A percentile compares a stretch with the other conserved stretches of the same genome.
These are phyloP conservation scores for Stenodema calcarata DNA, from an alignment of 2,888 invertebrate genomes.

Conservation along the genomic window DNA sequence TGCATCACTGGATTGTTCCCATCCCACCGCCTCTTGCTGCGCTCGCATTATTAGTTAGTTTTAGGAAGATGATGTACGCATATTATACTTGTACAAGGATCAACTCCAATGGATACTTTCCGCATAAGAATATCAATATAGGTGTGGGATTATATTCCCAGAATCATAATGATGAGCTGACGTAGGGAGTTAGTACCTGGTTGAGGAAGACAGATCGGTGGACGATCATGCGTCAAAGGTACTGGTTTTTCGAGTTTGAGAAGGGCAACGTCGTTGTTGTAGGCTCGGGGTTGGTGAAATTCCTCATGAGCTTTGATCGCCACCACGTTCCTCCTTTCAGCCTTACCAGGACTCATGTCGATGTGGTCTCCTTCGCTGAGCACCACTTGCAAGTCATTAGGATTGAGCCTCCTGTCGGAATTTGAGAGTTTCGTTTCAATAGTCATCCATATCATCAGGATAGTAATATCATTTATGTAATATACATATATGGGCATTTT, in stretches of 20 bases:
- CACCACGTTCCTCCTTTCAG: conserved; percentile 52
- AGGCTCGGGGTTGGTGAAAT: conserved; percentile 55
- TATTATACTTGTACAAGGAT: no score
- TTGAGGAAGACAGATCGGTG: conserved; percentile 67
- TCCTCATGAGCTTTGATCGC: conserved; percentile 59
- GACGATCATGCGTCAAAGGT: conserved; percentile 62
- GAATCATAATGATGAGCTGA: no score
- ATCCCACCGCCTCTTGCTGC: no score
- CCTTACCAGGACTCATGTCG: conserved; percentile 52
- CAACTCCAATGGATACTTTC: no score
- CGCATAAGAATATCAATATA: no score
- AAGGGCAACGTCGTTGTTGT: conserved; percentile 67
- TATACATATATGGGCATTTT: no score
- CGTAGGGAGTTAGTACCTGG: not conserved
- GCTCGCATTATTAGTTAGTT: no score
- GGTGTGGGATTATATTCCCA: no score
- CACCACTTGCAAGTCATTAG: conserved; percentile 54
- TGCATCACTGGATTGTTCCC: no score
- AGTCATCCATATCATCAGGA: not conserved
- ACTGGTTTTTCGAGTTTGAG: conserved; percentile 64
- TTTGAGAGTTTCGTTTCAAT: no score
- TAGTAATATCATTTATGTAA: no score
- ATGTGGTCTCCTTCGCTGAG: conserved; percentile 58
- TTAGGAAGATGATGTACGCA: no score
- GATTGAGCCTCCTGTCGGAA: not conserved